These are phyloP conservation scores for Zophobas atratus DNA, from an alignment of 1,140 invertebrate genomes.

Conservation along the genomic window DNA sequence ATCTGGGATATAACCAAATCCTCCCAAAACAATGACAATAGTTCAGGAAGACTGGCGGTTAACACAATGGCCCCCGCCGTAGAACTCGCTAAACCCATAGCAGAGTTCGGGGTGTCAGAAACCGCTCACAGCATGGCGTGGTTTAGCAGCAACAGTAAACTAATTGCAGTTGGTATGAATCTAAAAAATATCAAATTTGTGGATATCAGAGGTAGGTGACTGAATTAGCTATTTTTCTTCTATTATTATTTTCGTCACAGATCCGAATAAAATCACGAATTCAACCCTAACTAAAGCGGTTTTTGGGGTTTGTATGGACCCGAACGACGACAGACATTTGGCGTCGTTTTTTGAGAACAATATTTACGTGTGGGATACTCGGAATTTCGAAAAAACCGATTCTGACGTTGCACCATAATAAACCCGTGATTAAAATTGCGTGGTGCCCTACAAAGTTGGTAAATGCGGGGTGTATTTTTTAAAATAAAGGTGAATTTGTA, in stretches of 20 bases:
- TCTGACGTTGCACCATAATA: slow-evolving; percentile 78
- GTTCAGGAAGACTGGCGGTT: slow-evolving; percentile 47
- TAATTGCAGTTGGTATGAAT: slow-evolving; percentile 89
- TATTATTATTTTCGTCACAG: slow-evolving; percentile 68
- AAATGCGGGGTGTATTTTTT: not conserved
- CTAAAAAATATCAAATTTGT: slow-evolving; percentile 92
- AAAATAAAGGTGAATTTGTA: slow-evolving; percentile 63
- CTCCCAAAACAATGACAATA: slow-evolving; percentile 65
- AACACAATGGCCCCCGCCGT: slow-evolving; percentile 57
- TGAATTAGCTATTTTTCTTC: slow-evolving; percentile 9
- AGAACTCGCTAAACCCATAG: slow-evolving; percentile 71
- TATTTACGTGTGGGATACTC: slow-evolving; percentile 89
- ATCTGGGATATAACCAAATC: slow-evolving; percentile 84
- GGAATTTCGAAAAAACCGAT: slow-evolving; percentile 90
- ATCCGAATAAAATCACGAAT: slow-evolving; percentile 80
- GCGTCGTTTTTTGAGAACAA: slow-evolving; percentile 88
- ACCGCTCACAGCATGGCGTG: slow-evolving; percentile 88
- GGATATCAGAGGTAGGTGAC: slow-evolving; percentile 87
- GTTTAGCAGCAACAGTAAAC: slow-evolving; percentile 82
- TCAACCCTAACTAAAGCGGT: slow-evolving; percentile 87
- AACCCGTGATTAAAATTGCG: slow-evolving; percentile 81
- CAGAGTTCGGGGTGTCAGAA: slow-evolving; percentile 85
- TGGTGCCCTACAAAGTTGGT: slow-evolving; percentile 92
- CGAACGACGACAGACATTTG: slow-evolving; percentile 82
- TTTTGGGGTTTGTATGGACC: slow-evolving; percentile 85